Evolutionary conservation across 1,140 invertebrate species (phyloP), one percentile per base, ranked within the genome.

Genomic region (Penaeus chinensis): DNA sequence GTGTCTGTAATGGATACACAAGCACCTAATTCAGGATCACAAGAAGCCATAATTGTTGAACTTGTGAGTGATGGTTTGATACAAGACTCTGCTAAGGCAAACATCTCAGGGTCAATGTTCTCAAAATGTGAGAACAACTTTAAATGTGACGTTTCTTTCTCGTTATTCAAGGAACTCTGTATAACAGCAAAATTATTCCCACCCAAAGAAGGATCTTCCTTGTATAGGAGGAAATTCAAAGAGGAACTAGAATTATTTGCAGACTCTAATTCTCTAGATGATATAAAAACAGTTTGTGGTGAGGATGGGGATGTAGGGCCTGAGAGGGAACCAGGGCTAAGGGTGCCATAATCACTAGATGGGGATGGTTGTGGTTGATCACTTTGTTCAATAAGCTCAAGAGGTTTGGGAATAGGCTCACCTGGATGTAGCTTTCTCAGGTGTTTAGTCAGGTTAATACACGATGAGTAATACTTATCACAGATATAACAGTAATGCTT

Each of bases 291-390:
- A 63, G 79, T 16, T 54, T 32, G 22, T n/a, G 79, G 47, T 18
- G 79, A 61, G 13, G 79, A 76, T 10, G 79, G 79, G n/a, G 79
- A 76, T 10, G 62, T 11, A 27, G 80, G 74, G 18, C 66, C 80
- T 63, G 81, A 42, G 13, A 47, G 27, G 11, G 86, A 87, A n/a
- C 32, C 54, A 22, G 86, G 86, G 47, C 86, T 87, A 37, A 87
- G 69, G 19, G 80, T 78, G 19, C 86, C 86, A 83, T 87, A 87
- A n/a, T 87, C 86, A 78, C 86, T 87, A 27, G 71, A 63, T 13
- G 86, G 86, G 24, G 80, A 82, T 11, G 71, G 69, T 7, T 87
- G 86, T 16, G 81, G 60, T 60, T 27, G 71, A 54, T 82, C 54
- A 22, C 18, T 22, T 24, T 24, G n/a, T 27, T 63, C 71, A 22